phyloP scores from a whole-genome alignment of 1,140 invertebrate species.

The Macrostomum lignano region DNA sequence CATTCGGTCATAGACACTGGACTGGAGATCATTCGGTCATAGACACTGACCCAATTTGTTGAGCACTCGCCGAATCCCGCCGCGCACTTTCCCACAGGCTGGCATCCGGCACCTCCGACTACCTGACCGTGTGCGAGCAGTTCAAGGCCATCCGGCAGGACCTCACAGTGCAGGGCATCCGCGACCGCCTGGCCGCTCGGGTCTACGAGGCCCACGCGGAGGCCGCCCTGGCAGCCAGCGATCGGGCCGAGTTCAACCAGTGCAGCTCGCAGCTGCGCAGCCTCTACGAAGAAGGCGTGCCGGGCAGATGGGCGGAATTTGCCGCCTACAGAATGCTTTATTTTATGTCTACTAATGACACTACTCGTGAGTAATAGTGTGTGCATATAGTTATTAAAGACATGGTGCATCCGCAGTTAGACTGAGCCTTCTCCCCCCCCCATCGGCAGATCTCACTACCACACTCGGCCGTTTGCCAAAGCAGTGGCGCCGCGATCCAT shows the following conservation, averaged over 20 bases:
- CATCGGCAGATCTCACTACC: constrained; percentile 55
- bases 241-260: constrained; percentile 93
- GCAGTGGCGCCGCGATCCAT: constrained; percentile 49
- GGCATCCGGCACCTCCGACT: too few species aligned
- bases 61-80: too few species aligned
- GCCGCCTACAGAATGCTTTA: constrained; percentile 74
- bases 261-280: constrained; percentile 85
- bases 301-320: constrained; percentile 53
- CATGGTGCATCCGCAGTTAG: too few species aligned
- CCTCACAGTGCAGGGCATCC: constrained; percentile 77
- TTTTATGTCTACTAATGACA: constrained; percentile 53
- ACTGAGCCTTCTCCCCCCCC: too few species aligned
- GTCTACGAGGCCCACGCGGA: constrained; percentile 93
- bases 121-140: constrained; percentile 65
- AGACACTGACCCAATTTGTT: too few species aligned
- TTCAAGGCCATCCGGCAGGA: constrained; percentile 91
- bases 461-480: constrained; percentile 46
- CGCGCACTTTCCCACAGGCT: too few species aligned
- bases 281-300: constrained; percentile 34
- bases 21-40: too few species aligned
- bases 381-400: too few species aligned
- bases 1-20: too few species aligned
- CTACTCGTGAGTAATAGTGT: too few species aligned
- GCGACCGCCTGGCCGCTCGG: constrained; percentile 65
- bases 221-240: constrained; percentile 61